Evolutionary conservation across 2,113 vertebrate species (phyloP).

Genomic region (Nyctibius bracteatus): DNA sequence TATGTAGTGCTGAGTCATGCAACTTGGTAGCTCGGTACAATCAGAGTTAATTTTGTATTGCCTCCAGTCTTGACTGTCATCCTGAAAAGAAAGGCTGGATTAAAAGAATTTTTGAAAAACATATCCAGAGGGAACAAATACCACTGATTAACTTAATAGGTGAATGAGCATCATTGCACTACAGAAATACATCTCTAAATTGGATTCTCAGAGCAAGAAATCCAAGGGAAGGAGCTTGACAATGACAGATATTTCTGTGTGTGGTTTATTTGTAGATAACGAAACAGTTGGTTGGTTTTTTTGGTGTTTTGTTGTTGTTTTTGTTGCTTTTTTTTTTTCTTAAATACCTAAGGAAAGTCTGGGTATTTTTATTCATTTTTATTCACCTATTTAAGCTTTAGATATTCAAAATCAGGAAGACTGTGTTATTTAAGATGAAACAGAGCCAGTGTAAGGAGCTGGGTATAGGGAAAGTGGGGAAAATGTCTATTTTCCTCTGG

Average conservation of each 20-base stretch:
- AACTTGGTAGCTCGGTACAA: not conserved
- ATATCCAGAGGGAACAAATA: not conserved
- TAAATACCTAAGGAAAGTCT: not conserved
- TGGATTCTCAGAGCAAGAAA: not conserved
- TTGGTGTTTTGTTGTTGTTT: too few relatives aligned
- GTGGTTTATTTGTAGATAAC: not conserved
- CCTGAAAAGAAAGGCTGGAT: conserved; percentile 2
- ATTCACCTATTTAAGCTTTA: not conserved
- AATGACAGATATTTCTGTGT: not conserved
- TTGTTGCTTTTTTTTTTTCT: not conserved
- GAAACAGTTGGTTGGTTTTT: not conserved
- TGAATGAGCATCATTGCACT: not conserved
- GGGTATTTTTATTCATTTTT: not conserved
- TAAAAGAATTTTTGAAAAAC: not conserved
- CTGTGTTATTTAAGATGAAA: not conserved
- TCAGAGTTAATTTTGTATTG: conserved; percentile 24
- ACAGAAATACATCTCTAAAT: not conserved
- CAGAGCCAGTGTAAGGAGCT: not conserved
- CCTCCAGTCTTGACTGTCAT: not conserved
- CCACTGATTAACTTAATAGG: conserved; percentile 32
- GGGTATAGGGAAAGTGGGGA: not conserved
- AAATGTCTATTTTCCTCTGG: not conserved
- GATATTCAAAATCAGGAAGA: not conserved
- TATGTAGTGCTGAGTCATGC: not conserved
- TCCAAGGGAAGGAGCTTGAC: not conserved